Evolutionary conservation across 2,797 vertebrate species (phyloP).

Genomic region (Pteronotus mesoamericanus): DNA sequence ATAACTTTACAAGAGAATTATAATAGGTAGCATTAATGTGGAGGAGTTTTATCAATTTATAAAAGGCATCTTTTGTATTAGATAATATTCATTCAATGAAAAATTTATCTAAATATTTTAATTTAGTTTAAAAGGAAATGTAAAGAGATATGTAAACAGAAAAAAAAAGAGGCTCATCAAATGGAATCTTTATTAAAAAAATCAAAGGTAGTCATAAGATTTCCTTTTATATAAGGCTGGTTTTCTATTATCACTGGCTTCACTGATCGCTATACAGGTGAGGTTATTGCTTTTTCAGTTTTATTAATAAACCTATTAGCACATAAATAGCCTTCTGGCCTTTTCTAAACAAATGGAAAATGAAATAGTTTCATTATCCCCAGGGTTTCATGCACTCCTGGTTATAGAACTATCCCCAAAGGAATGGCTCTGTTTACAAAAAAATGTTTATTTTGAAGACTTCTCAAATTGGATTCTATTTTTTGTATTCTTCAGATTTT

Average conservation of each 20-base stretch:
- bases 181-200: conserved; percentile 36
- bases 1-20: conserved; percentile 40
- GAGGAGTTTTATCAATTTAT: conserved; percentile 31
- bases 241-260: conserved; percentile 68
- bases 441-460: conserved; percentile 31
- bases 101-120: conserved; percentile 41
- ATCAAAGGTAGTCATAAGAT: background rate
- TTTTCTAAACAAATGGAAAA: conserved; percentile 62
- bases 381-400: conserved; percentile 22
- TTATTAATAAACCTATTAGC: conserved; percentile 77
- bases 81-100: background rate
- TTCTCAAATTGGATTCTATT: conserved; percentile 24
- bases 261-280: conserved; percentile 67
- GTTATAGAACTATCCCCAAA: conserved; percentile 30
- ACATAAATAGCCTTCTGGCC: conserved; percentile 60
- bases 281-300: conserved; percentile 59
- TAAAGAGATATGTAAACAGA: background rate
- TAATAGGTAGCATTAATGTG: background rate
- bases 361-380: conserved; percentile 52
- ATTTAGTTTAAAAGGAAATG: conserved; percentile 30
- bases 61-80: conserved; percentile 7
- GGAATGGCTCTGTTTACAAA: conserved; percentile 37
- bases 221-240: conserved; percentile 41
- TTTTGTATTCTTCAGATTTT: conserved; percentile 36
- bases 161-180: background rate